phyloP scores from a whole-genome alignment of 2,888 invertebrate species.

The Nephrotoma flavescens region DNA sequence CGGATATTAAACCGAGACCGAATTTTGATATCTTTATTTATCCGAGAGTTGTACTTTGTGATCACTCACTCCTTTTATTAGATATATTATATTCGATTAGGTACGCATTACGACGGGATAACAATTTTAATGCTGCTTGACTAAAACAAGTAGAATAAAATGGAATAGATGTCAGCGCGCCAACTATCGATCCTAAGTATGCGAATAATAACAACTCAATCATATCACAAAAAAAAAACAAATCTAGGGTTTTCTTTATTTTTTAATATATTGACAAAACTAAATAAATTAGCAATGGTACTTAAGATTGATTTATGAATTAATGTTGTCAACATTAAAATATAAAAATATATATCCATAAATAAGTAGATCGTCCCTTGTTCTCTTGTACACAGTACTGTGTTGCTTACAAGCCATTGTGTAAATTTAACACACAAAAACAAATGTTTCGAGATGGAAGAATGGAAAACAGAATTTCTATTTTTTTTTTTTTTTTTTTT shows the following conservation, averaged over 20 bases:
- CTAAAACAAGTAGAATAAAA: background rate
- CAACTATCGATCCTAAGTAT: background rate
- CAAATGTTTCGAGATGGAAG: background rate
- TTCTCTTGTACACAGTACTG: background rate
- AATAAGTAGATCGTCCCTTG: background rate
- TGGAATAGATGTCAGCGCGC: background rate
- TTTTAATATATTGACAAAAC: background rate
- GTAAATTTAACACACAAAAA: background rate
- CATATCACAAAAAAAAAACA: background rate
- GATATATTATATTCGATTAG: background rate
- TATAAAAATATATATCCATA: background rate
- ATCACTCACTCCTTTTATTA: background rate
- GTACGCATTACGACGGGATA: background rate
- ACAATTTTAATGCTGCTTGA: background rate
- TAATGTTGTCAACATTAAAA: background rate
- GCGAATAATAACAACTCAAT: background rate
- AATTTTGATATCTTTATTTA: background rate
- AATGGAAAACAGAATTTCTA: background rate
- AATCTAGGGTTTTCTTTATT: background rate
- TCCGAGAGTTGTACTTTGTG: background rate
- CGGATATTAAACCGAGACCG: background rate
- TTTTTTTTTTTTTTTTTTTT: background rate
- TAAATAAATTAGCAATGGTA: background rate
- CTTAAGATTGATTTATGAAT: slow-evolving; percentile 1
- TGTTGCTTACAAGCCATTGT: background rate